phyloP scores from a whole-genome alignment of 2,888 invertebrate genomes.

The Melipona beecheii region DNA sequence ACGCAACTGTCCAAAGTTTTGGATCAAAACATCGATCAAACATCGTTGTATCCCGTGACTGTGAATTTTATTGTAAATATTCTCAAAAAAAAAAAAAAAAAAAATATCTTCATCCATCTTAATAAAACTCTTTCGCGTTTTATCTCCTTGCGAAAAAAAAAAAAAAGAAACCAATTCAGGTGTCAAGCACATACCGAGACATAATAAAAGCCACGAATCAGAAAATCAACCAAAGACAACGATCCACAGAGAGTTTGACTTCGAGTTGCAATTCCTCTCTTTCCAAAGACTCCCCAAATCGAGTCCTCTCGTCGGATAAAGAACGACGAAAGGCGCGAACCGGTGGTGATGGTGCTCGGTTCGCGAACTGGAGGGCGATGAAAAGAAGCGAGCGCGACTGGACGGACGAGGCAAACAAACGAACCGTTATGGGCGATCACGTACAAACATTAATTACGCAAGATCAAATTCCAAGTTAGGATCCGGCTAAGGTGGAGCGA shows the following conservation, averaged over 20 bases:
- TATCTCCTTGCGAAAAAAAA: background rate
- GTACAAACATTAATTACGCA: slow-evolving; percentile 55
- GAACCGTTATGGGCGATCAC: slow-evolving; percentile 60
- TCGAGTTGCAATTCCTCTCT: background rate
- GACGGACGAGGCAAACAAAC: slow-evolving; percentile 14
- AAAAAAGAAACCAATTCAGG: background rate
- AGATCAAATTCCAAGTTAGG: slow-evolving; percentile 59
- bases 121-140: background rate
- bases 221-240: background rate
- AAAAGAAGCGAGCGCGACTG: slow-evolving; percentile 8
- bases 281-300: background rate
- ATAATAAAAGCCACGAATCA: background rate
- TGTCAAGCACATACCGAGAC: background rate
- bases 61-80: too few relatives aligned
- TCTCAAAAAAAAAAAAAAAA: background rate
- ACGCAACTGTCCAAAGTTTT: background rate
- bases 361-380: background rate
- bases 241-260: background rate
- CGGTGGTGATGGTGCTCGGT: background rate
- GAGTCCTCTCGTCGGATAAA: background rate
- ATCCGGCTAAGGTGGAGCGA: slow-evolving; percentile 50
- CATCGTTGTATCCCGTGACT: too few relatives aligned
- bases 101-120: background rate
- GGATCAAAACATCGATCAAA: background rate
- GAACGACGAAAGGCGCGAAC: background rate